These are phyloP conservation scores for Eupelmus urozonus DNA, from an alignment of 2,888 invertebrate species.

Conservation along the genomic window DNA sequence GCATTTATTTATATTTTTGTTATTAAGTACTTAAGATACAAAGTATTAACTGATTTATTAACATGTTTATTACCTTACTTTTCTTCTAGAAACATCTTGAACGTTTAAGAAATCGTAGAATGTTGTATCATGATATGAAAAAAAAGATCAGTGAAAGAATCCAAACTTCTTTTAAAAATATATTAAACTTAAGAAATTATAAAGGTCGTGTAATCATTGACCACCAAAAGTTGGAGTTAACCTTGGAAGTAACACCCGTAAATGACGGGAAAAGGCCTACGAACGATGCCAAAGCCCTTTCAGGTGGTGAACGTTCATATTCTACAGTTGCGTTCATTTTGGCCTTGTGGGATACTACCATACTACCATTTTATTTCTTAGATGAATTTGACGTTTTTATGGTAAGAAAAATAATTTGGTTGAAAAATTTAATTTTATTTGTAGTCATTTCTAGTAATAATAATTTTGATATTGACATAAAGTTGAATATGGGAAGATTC, in stretches of 20 bases:
- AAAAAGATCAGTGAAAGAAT: constrained; percentile 75
- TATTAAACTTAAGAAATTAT: constrained; percentile 80
- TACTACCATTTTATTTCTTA: constrained; percentile 94
- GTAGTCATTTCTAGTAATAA: neutral
- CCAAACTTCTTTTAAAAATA: constrained; percentile 79
- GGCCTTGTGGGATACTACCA: constrained; percentile 94
- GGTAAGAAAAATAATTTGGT: constrained; percentile 79
- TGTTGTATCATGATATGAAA: constrained; percentile 74
- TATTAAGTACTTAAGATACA: neutral
- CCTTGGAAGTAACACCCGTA: constrained; percentile 80
- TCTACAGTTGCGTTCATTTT: constrained; percentile 96
- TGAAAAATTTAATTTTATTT: neutral
- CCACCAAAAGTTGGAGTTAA: constrained; percentile 77
- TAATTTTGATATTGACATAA: neutral
- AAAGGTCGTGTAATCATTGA: constrained; percentile 81
- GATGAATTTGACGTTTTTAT: constrained; percentile 99
- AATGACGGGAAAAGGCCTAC: constrained; percentile 77
- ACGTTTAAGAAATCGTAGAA: constrained; percentile 70
- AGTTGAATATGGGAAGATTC: no score
- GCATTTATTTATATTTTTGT: no score
- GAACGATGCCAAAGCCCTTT: constrained; percentile 84
- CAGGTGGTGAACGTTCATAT: constrained; percentile 97
- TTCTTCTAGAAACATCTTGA: constrained; percentile 68
- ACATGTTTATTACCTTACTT: neutral
- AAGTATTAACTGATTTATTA: neutral